Evolutionary conservation across 2,797 vertebrate species (phyloP), one percentile per base, ranked within the genome.

Genomic region (Mormyrus proboscirostris): DNA sequence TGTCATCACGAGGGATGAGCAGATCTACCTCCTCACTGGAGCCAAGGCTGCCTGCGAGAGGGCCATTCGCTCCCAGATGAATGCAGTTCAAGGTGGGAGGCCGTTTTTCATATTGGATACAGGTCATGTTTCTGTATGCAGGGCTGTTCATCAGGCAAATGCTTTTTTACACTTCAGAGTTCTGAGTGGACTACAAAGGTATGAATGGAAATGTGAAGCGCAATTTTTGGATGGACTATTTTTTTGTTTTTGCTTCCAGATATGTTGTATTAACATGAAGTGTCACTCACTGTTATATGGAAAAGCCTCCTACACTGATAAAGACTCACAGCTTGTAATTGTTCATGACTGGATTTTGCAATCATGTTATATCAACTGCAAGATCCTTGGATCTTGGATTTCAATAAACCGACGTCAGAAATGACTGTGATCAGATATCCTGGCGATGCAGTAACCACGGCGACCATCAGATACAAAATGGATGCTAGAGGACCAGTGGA

Each of bases 1-100:
- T 0, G 97, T 98, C 91, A 96, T 98, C 92, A 97, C 97, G 0
- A 95, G 95, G 87, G 97, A 98, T 6, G 97, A 98, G 92, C 97
- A 98, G 94, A 98, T 98, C 93, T 97, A 96, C 88, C 94, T 98
- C 51, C 94, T 98, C 93, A 96, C 96, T 76, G 96, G 96, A 88
- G 97, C 97, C 22, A 96, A 95, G 8, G 92, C 94, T 90, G 95
- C 93, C 82, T 98, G 98, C 90, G 96, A 97, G 91, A 95, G 92
- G 83, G 94, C 90, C 90, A 97, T 98, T 90, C 93, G 90, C 88
- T 91, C 93, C 50, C 97, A 97, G 29, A 91, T 94, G 90, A 92
- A 94, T 49, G 91, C 90, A 16, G 57, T 95, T 50, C 94, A 92
- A 97, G 97, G 97, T 96, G 93, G 65, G 88, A 44, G 10, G 55